A percentile compares a stretch with the other conserved stretches of the same genome.
These are phyloP conservation scores for Mellivora capensis DNA, from an alignment of 2,113 vertebrate genomes.

Conservation along the genomic window DNA sequence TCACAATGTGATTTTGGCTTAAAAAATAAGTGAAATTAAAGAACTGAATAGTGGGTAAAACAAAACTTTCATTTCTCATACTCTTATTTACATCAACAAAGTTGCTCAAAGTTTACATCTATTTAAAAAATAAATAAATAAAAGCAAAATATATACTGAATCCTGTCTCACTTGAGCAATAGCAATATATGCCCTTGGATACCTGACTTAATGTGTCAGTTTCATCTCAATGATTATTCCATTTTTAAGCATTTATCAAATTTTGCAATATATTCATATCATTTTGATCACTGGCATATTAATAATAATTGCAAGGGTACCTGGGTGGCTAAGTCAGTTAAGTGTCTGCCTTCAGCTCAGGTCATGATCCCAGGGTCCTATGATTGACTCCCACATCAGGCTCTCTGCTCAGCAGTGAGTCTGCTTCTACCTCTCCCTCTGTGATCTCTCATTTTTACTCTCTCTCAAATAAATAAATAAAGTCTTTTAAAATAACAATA, in stretches of 20 bases:
- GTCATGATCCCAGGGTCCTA: neutral
- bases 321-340: neutral
- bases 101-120: neutral
- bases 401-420: neutral
- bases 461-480: neutral
- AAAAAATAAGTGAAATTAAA: neutral
- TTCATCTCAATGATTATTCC: neutral
- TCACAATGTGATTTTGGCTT: neutral
- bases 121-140: neutral
- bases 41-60: neutral
- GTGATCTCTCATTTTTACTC: neutral
- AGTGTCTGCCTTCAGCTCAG: neutral
- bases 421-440: neutral
- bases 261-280: neutral
- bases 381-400: neutral
- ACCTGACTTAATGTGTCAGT: neutral
- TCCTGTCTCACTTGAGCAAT: neutral
- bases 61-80: neutral
- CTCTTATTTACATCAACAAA: neutral
- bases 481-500: neutral
- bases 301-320: neutral
- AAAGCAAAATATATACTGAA: neutral
- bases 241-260: constrained; percentile 6
- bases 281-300: neutral
- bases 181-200: neutral